Percentiles rank a stretch among this genome's conserved stretches.
Evolutionary conservation across 2,888 invertebrate genomes (phyloP).

Genomic region (Hoplodrina blanda): DNA sequence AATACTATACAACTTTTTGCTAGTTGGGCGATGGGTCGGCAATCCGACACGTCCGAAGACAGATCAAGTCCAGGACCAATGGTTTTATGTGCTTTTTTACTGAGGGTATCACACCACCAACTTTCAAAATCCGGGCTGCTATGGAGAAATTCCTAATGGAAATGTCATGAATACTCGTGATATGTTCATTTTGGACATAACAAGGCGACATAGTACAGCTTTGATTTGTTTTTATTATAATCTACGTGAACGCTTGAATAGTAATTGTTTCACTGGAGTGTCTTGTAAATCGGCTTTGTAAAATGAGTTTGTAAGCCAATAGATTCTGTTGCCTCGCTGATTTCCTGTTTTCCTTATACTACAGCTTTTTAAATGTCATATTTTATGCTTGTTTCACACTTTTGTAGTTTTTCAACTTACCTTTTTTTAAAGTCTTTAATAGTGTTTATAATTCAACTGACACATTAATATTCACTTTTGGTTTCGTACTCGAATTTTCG

Average conservation of each 20-base stretch:
- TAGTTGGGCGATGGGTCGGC: no score
- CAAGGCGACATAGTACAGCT: neutral
- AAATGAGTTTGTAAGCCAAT: constrained; percentile 53
- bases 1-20: no score
- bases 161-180: no score
- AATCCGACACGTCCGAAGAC: no score
- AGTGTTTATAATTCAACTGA: neutral
- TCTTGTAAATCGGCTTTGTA: constrained; percentile 40
- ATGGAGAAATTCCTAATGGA: no score
- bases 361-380: constrained; percentile 3
- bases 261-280: constrained; percentile 40
- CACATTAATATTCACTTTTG: no score
- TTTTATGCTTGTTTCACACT: neutral
- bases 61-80: no score
- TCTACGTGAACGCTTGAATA: neutral
- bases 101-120: no score
- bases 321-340: constrained; percentile 23
- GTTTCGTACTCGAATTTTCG: no score
- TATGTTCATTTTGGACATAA: neutral
- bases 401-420: neutral
- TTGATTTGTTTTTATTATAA: neutral
- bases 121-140: no score
- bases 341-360: constrained; percentile 13
- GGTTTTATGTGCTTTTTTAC: no score
- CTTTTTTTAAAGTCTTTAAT: neutral